These are phyloP conservation scores for Odontophorus gujanensis DNA, from an alignment of 2,113 vertebrate genomes.

Conservation along the genomic window DNA sequence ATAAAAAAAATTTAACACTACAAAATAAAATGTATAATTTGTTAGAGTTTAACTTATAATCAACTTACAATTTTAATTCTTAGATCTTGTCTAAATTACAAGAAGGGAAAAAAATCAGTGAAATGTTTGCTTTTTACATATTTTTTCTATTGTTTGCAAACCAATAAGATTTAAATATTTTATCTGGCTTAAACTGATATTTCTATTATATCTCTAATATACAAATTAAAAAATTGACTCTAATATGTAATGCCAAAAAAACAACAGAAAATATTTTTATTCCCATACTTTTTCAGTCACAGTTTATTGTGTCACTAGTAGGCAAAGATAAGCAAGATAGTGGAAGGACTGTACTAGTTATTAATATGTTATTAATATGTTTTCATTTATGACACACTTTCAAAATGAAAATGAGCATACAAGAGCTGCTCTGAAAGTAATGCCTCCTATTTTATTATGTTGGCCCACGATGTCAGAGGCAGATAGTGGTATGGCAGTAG, in stretches of 20 bases:
- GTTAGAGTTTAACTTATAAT: background rate
- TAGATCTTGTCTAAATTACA: background rate
- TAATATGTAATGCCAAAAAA: background rate
- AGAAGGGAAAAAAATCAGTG: background rate
- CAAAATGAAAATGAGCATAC: background rate
- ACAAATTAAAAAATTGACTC: background rate
- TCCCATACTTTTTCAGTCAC: background rate
- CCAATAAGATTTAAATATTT: background rate
- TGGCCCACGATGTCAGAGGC: too few species aligned
- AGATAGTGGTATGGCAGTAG: too few species aligned
- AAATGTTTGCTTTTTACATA: background rate
- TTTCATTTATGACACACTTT: background rate
- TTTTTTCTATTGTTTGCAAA: background rate
- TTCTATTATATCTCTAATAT: background rate
- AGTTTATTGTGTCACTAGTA: background rate
- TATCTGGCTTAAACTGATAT: background rate
- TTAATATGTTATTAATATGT: background rate
- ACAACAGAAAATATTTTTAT: background rate
- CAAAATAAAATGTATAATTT: background rate
- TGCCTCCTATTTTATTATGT: too few species aligned
- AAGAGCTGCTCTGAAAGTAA: too few species aligned
- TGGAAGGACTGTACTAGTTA: background rate
- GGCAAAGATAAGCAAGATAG: background rate
- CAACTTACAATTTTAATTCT: background rate
- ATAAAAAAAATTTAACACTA: too few species aligned